Evolutionary conservation across 1,140 invertebrate species (phyloP), one percentile per base, ranked within the genome.

Genomic region (Druon quercuslanigerum): DNA sequence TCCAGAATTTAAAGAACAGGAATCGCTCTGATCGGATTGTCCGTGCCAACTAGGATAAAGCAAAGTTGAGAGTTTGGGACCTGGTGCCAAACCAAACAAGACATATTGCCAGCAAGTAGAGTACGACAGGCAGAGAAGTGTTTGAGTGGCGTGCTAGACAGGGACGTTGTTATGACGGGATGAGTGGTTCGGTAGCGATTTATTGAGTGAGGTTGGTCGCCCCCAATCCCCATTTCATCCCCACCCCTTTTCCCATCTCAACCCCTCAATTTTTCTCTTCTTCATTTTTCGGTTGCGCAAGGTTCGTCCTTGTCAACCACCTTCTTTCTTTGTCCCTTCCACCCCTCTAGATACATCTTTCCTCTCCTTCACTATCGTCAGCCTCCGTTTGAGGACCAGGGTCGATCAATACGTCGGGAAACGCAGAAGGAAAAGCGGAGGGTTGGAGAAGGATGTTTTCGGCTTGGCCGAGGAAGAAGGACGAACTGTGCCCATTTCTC

Each of bases 371-470:
- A 25, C 9, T 57, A 12, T 12, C 25, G 56, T 85, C 81, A 75
- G 83, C 80, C 78, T 84, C 82, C 87, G 86, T 60, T 82, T 83
- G 81, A 85, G 86, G 79, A 85, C 73, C 80, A 74, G 80, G 84
- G 81, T 80, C 88, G 89, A 90, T 90, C 89, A 90, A 90, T 90
- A 90, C 87, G 85, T 86, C 85, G 86, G 78, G 84, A 80, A 85
- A 84, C 83, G 84, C 84, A 86, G 85, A 85, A 87, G 85, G 86
- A 88, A 84, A 56, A 20, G 51, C 50, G 51, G 75, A 75, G 17
- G 75, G 46, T 56, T 52, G 19, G 78, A 76, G 20, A 73, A 60
- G 80, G 40, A 40, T 72, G 56, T 72, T 76, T 57, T 19, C 75
- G 33, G 57, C 57, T 73, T 3, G 13, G 7, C 52, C 56, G 20